Evolutionary conservation across 2,797 vertebrate genomes (phyloP).

Genomic region (Sebastes itinus): DNA sequence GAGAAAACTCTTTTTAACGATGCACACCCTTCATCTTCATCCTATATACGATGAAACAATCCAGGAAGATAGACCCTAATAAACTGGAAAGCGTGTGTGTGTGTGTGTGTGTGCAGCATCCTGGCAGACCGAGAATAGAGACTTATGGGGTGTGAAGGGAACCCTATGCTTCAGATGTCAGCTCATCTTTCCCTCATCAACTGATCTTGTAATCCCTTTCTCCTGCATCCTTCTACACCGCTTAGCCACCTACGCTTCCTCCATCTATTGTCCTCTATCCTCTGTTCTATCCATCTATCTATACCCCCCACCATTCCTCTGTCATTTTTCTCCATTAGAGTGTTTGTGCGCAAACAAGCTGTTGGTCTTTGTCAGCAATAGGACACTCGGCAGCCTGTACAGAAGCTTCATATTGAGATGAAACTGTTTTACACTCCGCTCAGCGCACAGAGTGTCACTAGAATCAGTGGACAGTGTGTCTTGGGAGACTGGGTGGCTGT

Average conservation of each 20-base stretch:
- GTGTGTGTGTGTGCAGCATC: not conserved
- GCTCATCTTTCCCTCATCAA: constrained; percentile 43
- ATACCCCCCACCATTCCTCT: not conserved
- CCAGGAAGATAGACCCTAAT: not conserved
- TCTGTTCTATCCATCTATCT: constrained; percentile 29
- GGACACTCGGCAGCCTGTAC: constrained; percentile 10
- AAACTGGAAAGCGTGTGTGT: constrained; percentile 1
- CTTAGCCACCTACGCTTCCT: constrained; percentile 17
- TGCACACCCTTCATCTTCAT: not conserved
- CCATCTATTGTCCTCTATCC: constrained; percentile 1
- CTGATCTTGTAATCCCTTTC: constrained; percentile 24
- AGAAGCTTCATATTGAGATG: constrained; percentile 19
- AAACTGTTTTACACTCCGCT: constrained; percentile 14
- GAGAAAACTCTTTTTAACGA: not conserved
- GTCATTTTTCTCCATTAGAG: constrained; percentile 50
- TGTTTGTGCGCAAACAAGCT: constrained; percentile 38
- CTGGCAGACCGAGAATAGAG: constrained; percentile 39
- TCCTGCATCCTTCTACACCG: constrained; percentile 6
- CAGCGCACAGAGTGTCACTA: not conserved
- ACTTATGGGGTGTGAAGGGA: constrained; percentile 28
- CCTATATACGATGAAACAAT: not conserved
- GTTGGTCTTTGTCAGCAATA: constrained; percentile 41
- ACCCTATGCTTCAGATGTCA: constrained; percentile 43
- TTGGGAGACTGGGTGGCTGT: not conserved
- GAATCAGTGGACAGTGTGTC: not conserved